Evolutionary conservation across 2,797 vertebrate genomes (phyloP).

Genomic region (Clarias pachynema): DNA sequence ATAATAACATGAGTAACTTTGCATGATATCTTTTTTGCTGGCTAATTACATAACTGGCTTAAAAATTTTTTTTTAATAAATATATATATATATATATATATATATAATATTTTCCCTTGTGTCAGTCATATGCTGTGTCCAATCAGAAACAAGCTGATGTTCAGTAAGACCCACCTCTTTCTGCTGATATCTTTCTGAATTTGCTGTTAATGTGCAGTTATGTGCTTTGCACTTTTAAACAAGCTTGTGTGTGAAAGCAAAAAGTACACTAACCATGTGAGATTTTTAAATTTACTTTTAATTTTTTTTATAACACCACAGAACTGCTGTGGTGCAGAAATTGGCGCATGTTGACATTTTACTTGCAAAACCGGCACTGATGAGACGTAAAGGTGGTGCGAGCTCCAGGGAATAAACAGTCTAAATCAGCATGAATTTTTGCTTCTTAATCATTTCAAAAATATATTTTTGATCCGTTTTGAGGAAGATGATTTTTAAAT

Average conservation of each 20-base stretch:
- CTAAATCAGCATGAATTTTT: background rate
- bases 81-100: too few species aligned
- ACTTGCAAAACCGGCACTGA: background rate
- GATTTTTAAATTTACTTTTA: background rate
- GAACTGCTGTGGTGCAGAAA: background rate
- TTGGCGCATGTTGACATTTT: conserved; percentile 2
- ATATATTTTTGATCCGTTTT: background rate
- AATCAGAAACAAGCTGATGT: background rate
- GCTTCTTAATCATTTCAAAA: background rate
- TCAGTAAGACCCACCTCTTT: background rate
- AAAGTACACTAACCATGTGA: background rate
- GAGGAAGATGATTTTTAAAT: background rate
- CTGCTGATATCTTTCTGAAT: background rate
- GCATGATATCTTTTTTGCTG: background rate
- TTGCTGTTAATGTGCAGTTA: background rate
- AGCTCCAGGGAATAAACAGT: background rate
- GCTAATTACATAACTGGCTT: background rate
- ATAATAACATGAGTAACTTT: background rate
- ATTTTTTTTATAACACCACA: background rate
- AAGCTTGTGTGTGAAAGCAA: background rate
- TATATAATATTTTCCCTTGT: background rate
- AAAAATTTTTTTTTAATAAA: background rate
- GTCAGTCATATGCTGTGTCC: background rate
- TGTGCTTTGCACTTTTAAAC: background rate
- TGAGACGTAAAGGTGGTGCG: background rate